Base-by-base conservation (phyloP, 2,888 invertebrate species). In the Timema podura region DNA sequence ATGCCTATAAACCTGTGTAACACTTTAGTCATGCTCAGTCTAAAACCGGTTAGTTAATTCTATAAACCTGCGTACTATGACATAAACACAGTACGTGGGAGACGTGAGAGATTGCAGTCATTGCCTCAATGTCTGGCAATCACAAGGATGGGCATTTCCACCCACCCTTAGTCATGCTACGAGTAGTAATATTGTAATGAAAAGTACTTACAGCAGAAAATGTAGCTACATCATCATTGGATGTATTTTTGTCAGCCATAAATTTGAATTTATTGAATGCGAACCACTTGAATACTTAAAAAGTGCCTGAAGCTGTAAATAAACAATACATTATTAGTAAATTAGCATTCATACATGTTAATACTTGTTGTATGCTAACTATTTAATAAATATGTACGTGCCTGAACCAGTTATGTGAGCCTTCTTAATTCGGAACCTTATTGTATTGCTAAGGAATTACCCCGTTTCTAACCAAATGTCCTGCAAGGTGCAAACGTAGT, bases 221-320 rank as follows among this genome's bases (percentile, higher is more conserved):
- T 49, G 72, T 73, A 67, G 72, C 68, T 13, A 65, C 69, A 0
- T 70, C 69, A 48, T 46, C 7, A 13, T 51, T 71, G 13, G 72
- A 66, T 68, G 70, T 48, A 68, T 69, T 66, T 64, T 69, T 72
- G 57, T 74, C 72, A 16, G 72, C 44, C 51, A 75, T 72, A 67
- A 65, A 67, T 13, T 61, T 65, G 73, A 75, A 74, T 15, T 69
- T 49, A 5, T 73, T 70, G 57, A 71, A 75, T 16, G 74, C 72
- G 68, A 73, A 75, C 75, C 75, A 75, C 68, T 68, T 57, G 49
- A 67, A 70, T 70, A 65, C 54, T n/a, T 71, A 71, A 48, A 70
- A n/a, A 64, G 54, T 54, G 16, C 54, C 54, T 54, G 8, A n/a
- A 54, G 54, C 54, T 54, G 54, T 6, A 54, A 54, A 54, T 54